Percentiles rank a stretch among this genome's conserved stretches.
phyloP scores from a whole-genome alignment of 2,888 invertebrate species.

The Odiellus spinosus region DNA sequence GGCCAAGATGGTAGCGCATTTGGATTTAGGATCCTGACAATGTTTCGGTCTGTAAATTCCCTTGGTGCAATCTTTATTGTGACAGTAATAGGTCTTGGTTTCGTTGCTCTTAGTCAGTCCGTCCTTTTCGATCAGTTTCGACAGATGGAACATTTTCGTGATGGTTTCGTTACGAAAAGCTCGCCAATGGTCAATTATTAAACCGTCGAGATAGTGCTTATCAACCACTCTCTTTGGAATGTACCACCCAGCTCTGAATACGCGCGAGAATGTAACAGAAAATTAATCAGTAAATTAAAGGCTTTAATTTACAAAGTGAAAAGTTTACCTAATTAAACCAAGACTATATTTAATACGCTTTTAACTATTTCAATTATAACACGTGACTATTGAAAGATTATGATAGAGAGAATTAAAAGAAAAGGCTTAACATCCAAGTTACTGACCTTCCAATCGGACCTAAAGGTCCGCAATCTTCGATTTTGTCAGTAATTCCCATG shows the following conservation, averaged over 20 bases:
- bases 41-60: conserved; percentile 43
- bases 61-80: conserved; percentile 34
- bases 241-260: conserved; percentile 32
- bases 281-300: not conserved
- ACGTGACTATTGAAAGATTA: too few species aligned
- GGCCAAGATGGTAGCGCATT: conserved; percentile 34
- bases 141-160: conserved; percentile 36
- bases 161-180: conserved; percentile 36
- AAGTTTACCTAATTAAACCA: too few species aligned
- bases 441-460: conserved; percentile 31
- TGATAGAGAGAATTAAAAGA: too few species aligned
- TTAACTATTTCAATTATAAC: too few species aligned
- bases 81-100: conserved; percentile 34
- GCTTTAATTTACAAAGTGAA: too few species aligned
- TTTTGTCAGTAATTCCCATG: conserved; percentile 25
- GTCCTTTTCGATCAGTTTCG: conserved; percentile 3
- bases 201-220: conserved; percentile 21
- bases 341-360: too few species aligned
- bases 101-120: not conserved
- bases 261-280: conserved; percentile 6
- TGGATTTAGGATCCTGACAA: conserved; percentile 30
- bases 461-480: conserved; percentile 30
- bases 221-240: conserved; percentile 26
- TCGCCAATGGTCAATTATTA: conserved; percentile 38
- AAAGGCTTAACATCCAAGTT: not conserved